phyloP scores from a whole-genome alignment of 2,113 vertebrate genomes.

The Otus sunia region DNA sequence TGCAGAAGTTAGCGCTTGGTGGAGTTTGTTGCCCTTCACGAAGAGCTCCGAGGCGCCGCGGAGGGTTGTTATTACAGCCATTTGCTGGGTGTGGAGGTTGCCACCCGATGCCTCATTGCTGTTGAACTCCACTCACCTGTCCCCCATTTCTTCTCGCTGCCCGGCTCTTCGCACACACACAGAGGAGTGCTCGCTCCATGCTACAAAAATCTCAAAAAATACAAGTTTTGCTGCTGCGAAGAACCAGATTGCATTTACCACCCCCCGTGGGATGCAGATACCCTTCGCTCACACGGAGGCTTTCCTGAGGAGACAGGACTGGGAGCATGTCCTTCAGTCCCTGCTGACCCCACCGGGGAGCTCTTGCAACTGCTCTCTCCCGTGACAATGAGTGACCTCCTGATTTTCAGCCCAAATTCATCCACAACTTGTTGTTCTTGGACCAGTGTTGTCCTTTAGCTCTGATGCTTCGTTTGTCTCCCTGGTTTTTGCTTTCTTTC shows the following conservation, averaged over 20 bases:
- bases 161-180: background rate
- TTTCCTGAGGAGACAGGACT: background rate
- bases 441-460: background rate
- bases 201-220: background rate
- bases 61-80: background rate
- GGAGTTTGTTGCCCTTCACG: background rate
- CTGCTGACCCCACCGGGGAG: background rate
- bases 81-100: conserved; percentile 46
- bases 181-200: fast-evolving
- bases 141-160: background rate
- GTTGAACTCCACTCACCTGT: background rate
- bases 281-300: background rate
- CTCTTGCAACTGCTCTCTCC: background rate
- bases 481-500: background rate
- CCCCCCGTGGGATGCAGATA: fast-evolving
- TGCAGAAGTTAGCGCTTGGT: background rate
- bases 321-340: background rate
- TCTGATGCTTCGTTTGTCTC: background rate
- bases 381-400: background rate
- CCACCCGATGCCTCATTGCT: conserved; percentile 45
- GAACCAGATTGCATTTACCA: background rate
- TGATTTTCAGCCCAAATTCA: background rate
- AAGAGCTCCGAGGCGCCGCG: background rate
- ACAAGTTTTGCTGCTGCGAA: background rate
- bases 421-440: fast-evolving